A percentile compares a stretch with the other conserved stretches of the same genome.
Evolutionary conservation across 2,797 vertebrate species (phyloP).

Genomic region (Linurgus olivaceus): DNA sequence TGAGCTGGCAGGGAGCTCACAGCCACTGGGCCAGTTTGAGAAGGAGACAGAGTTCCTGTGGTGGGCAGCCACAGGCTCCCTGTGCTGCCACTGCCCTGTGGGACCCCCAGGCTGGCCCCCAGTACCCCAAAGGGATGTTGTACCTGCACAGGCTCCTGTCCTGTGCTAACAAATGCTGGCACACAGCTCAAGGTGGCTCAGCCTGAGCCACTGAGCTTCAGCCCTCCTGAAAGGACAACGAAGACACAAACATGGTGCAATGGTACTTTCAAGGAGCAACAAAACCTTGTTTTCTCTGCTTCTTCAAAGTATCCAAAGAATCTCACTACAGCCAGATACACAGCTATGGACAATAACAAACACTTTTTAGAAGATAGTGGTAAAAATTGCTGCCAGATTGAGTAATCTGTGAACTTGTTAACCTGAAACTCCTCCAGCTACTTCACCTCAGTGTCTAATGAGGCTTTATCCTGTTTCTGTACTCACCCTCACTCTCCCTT

Average conservation of each 20-base stretch:
- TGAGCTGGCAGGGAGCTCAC: not conserved
- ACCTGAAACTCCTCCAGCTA: not conserved
- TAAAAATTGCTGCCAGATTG: not conserved
- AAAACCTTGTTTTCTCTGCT: not conserved
- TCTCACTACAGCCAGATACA: not conserved
- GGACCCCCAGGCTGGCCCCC: not conserved
- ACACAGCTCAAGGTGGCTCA: accelerated
- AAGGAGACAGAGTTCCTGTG: accelerated
- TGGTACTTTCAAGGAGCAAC: not conserved
- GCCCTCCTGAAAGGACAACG: accelerated
- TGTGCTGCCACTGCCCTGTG: not conserved
- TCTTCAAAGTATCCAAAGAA: not conserved
- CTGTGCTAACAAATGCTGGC: not conserved
- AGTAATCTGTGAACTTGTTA: not conserved
- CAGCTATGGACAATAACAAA: not conserved
- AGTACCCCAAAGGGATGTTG: not conserved
- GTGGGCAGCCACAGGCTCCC: not conserved
- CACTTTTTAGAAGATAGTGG: not conserved
- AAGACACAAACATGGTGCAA: not conserved
- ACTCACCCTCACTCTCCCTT: not conserved
- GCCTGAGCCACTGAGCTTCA: not conserved
- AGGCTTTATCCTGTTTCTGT: not conserved
- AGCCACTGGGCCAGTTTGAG: not conserved
- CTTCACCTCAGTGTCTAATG: not conserved
- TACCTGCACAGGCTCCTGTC: not conserved